Base-by-base conservation (phyloP, 2,888 invertebrate genomes). In the Eristalis pertinax region DNA sequence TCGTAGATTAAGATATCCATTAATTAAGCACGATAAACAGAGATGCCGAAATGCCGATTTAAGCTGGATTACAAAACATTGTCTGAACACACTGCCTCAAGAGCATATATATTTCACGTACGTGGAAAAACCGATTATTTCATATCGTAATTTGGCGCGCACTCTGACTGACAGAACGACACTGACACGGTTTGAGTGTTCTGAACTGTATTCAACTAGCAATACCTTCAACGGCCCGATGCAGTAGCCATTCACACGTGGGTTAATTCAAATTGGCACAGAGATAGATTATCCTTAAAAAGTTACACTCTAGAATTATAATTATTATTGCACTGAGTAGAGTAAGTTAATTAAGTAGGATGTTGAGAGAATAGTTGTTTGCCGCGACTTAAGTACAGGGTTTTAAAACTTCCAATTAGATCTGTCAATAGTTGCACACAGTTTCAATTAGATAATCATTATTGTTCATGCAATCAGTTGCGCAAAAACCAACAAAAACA, bases 1-100 rank as follows among this genome's bases (percentile, higher is more conserved):
- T 84, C 84, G 75, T 68, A 84, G 67, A 84, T 84, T 56, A 80
- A 76, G 84, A 84, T 84, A 84, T 84, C 84, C 84, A 84, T 84
- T 70, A 79, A 84, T 64, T 64, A 58, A 69, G 56, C 72, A 72
- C 63, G 11, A 35, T 58, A 56, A 63, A 63, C 63, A 69, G 8
- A 50, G 19, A 50, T 50, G 43, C 63, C 56, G 58, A 64, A 74
- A 58, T 29, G 69, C 60, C 75, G 65, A 65, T 75, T 75, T 8
- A 24, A 63, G 15, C 19, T 60, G 68, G 24, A 68, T 72, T 58
- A 64, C 50, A 50, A 19, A 50, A 8, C 50, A 50, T 50, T 19
- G 50, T 50, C 50, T 2, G 19, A 22, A 58, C 62, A 43, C 26
- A 26, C n/a, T n/a, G 73, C 68, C 50, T 50, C 67, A 41, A 74